A percentile compares a stretch with the other conserved stretches of the same genome.
These are phyloP conservation scores for Lasioglossum marginatum DNA, from an alignment of 2,888 invertebrate species.

Conservation along the genomic window DNA sequence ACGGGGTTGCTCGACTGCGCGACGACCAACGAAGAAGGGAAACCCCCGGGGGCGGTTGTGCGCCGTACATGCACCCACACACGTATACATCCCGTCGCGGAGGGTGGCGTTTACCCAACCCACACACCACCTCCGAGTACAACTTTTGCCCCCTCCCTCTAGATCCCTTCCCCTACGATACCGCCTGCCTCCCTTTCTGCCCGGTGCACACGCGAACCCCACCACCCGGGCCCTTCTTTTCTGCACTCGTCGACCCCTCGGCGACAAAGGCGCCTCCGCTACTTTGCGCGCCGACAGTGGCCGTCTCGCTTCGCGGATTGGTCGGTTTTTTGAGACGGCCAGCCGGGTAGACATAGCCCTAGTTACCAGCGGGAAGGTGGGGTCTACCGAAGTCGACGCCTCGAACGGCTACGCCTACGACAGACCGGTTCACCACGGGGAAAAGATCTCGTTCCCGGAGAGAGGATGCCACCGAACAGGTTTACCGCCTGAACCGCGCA, in stretches of 20 bases:
- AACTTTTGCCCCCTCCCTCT: conserved; percentile 20
- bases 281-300: conserved; percentile 80
- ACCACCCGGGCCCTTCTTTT: conserved; percentile 47
- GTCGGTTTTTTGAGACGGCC: conserved; percentile 83
- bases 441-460: conserved; percentile 45
- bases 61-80: conserved; percentile 62
- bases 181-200: conserved; percentile 38
- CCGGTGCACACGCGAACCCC: conserved; percentile 38
- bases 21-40: conserved; percentile 72
- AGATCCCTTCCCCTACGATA: conserved; percentile 31
- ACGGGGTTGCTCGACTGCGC: conserved; percentile 78
- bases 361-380: conserved; percentile 81
- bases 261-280: conserved; percentile 75
- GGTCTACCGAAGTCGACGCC: conserved; percentile 78
- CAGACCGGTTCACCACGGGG: conserved; percentile 75
- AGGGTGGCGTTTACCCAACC: conserved; percentile 69
- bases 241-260: conserved; percentile 57
- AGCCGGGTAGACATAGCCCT: conserved; percentile 83
- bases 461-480: not conserved
- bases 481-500: not conserved
- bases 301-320: conserved; percentile 84
- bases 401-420: conserved; percentile 79
- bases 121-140: conserved; percentile 55
- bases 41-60: conserved; percentile 73
- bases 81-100: conserved; percentile 25